Conservation (phyloP, 2,888 invertebrate species). For the Strigamia crassipes region DNA sequence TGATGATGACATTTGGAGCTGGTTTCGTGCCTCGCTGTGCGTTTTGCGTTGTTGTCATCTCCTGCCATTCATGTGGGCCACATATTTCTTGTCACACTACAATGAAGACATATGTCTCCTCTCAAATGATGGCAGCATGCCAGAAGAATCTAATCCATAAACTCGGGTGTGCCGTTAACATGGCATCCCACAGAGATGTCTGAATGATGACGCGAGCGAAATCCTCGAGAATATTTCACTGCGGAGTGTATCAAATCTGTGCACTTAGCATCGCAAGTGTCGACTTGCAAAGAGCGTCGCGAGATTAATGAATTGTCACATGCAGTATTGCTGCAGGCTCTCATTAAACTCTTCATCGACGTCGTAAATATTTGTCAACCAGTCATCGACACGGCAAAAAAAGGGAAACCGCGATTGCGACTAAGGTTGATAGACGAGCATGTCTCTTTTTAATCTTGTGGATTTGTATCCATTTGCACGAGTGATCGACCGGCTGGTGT, state of each 20-base stretch:
- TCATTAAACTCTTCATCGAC: slow-evolving; percentile 29
- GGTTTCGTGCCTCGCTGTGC: slow-evolving; percentile 6
- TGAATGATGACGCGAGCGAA: slow-evolving; percentile 22
- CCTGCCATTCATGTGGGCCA: slow-evolving; percentile 38
- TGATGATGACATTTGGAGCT: slow-evolving; percentile 16
- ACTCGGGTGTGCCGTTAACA: slow-evolving; percentile 17
- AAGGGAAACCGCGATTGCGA: not conserved
- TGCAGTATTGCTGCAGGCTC: slow-evolving; percentile 34
- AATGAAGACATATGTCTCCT: slow-evolving; percentile 40
- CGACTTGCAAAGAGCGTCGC: not conserved
- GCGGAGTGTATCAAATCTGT: slow-evolving; percentile 30
- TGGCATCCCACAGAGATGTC: slow-evolving; percentile 35
- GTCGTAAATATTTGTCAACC: slow-evolving; percentile 42
- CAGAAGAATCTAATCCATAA: slow-evolving; percentile 35
- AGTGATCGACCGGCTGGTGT: slow-evolving; percentile 15
- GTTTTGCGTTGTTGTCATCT: slow-evolving; percentile 29
- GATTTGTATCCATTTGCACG: slow-evolving; percentile 42
- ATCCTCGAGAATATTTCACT: slow-evolving; percentile 33
- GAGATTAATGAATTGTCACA: slow-evolving; percentile 37
- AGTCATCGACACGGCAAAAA: slow-evolving; percentile 19
- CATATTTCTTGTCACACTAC: slow-evolving; percentile 40
- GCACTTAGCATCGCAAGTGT: slow-evolving; percentile 36
- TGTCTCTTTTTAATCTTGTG: slow-evolving; percentile 2
- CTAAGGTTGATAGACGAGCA: slow-evolving; percentile 1
- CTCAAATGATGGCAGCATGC: slow-evolving; percentile 37